Evolutionary conservation across 2,888 invertebrate genomes (phyloP).

Genomic region (Hydroisotoma schaefferi): DNA sequence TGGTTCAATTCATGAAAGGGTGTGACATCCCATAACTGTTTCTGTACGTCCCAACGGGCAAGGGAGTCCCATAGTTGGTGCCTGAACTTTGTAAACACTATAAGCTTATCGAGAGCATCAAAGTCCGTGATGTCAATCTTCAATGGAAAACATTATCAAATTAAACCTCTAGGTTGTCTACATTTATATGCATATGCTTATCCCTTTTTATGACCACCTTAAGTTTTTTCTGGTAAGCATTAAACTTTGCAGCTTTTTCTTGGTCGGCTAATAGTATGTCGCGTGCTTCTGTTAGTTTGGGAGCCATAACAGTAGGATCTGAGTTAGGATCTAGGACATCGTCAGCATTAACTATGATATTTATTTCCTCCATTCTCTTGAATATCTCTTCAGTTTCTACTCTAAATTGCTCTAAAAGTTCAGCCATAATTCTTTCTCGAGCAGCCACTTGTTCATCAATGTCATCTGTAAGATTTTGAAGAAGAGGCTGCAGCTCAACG

Average conservation of each 20-base stretch:
- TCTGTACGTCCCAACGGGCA: constrained; percentile 67
- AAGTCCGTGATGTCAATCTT: constrained; percentile 80
- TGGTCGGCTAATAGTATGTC: constrained; percentile 64
- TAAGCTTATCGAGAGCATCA: constrained; percentile 74
- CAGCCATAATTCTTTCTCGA: constrained; percentile 64
- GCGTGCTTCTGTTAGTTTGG: constrained; percentile 62
- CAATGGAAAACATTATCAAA: too few relatives aligned
- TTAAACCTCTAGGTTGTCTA: too few relatives aligned
- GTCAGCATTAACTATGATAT: constrained; percentile 63
- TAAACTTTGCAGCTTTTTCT: constrained; percentile 68
- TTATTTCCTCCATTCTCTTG: constrained; percentile 68
- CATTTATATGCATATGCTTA: not conserved
- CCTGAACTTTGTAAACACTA: constrained; percentile 73
- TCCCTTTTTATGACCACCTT: constrained; percentile 57
- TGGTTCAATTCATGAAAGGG: constrained; percentile 66
- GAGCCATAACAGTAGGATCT: constrained; percentile 63
- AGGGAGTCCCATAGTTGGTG: constrained; percentile 75
- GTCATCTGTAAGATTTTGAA: constrained; percentile 60
- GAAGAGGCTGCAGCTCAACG: constrained; percentile 52
- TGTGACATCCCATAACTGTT: constrained; percentile 64
- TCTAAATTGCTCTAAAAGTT: constrained; percentile 70
- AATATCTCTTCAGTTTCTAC: constrained; percentile 72
- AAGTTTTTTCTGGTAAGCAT: constrained; percentile 78
- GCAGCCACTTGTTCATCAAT: constrained; percentile 69
- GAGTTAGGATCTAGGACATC: constrained; percentile 71